Evolutionary conservation across 2,113 vertebrate species (phyloP).

Genomic region (Maccullochella peelii): DNA sequence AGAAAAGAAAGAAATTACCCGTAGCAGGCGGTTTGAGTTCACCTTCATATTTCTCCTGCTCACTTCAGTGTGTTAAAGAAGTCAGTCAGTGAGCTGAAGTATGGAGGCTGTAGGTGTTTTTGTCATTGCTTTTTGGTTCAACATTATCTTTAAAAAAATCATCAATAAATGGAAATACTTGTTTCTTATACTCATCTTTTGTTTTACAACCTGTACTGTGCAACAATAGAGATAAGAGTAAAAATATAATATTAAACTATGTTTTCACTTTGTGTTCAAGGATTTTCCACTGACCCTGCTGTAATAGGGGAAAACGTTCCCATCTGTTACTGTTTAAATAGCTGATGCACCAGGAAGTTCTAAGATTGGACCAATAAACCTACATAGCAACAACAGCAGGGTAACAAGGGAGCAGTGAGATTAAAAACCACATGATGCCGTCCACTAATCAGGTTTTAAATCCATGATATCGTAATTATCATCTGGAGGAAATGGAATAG

Average conservation of each 20-base stretch:
- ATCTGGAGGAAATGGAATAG: constrained; percentile 32
- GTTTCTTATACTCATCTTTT: neutral
- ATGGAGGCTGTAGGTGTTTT: neutral
- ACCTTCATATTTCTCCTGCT: constrained; percentile 21
- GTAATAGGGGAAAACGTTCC: constrained; percentile 26
- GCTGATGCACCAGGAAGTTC: constrained; percentile 54
- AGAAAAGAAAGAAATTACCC: neutral
- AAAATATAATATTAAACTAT: neutral
- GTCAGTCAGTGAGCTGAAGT: constrained; percentile 1
- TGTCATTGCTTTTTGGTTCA: neutral
- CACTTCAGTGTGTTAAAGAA: neutral
- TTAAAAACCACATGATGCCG: constrained; percentile 54
- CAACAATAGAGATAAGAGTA: neutral
- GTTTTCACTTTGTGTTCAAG: neutral
- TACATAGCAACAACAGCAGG: constrained; percentile 54
- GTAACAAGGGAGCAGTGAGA: constrained; percentile 50
- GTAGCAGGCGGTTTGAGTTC: neutral
- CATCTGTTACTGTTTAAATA: constrained; percentile 67
- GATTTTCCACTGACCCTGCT: constrained; percentile 31
- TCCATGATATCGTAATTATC: constrained; percentile 21
- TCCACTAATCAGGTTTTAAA: constrained; percentile 46
- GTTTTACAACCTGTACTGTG: neutral
- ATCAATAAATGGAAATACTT: neutral
- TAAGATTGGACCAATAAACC: constrained; percentile 46
- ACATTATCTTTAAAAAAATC: neutral